Evolutionary conservation across 35 echinoderm and acorn worm species (phyloP), one percentile per base, ranked within the genome.

Genomic region (Lytechinus variegatus): DNA sequence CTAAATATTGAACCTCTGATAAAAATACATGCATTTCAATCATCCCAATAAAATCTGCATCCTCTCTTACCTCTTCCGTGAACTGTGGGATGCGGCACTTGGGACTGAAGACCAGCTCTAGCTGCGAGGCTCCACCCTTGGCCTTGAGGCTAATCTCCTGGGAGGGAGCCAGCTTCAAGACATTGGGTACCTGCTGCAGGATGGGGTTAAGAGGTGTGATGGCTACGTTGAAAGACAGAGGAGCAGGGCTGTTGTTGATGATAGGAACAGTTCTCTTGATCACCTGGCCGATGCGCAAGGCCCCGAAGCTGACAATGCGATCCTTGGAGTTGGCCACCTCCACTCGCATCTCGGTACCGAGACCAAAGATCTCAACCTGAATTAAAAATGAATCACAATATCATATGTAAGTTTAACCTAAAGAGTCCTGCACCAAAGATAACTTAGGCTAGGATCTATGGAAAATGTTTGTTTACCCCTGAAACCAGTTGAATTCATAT

Each of bases 61-160:
- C 66, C 12, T 79, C 92, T 96, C 92, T 96, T 94, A 97, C 97
- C 98, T 99, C 97, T 91, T 99, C 97, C 10, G 97, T 97, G 72
- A 99, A 99, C 58, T 99, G 97, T 72, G 98, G 98, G 86, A 99
- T 99, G 29, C 98, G 96, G 91, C 97, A 97, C 94, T 99, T 99
- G 8, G 98, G 98, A 19, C 95, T 95, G 87, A 99, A 99, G 33
- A 99, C 90, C 90, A 99, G 93, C 28, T 97, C 97, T 61, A 99
- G 89, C 44, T 97, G 96, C 29, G 95, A 94, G 16, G 60, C 96
- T 11, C 97, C 98, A n/a, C 98, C 98, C 87, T 96, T 97, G 5
- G 96, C 97, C 93, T 97, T 99, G 13, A 97, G 92, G 92, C 94
- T 92, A 27, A 99, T 99, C 92, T 97, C 91, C 28, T 99, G 92